Conservation (phyloP, 2,888 invertebrate genomes). For the Drosophila multiciliata region DNA sequence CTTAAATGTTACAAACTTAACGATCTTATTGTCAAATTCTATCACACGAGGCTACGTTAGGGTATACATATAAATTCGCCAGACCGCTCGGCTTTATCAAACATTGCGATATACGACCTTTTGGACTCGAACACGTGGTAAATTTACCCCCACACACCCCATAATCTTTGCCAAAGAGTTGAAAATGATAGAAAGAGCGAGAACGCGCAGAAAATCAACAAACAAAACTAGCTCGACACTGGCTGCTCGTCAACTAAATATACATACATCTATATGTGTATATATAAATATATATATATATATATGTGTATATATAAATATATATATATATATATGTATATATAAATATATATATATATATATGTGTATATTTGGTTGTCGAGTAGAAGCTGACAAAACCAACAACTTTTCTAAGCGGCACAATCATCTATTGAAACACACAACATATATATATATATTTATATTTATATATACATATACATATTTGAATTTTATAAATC, state of each 20-base stretch:
- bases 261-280: not conserved
- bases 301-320: not conserved
- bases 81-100: constrained; percentile 22
- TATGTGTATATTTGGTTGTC: not conserved
- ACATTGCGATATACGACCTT: constrained; percentile 68
- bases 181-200: constrained; percentile 47
- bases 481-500: constrained; percentile 50
- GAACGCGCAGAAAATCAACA: constrained; percentile 26
- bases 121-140: constrained; percentile 76
- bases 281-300: too few relatives aligned
- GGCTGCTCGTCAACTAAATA: constrained; percentile 5
- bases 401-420: not conserved
- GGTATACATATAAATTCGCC: not conserved
- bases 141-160: not conserved
- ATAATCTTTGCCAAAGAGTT: constrained; percentile 4
- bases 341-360: too few relatives aligned
- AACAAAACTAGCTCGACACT: constrained; percentile 27
- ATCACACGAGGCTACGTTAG: too few relatives aligned
- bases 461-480: not conserved
- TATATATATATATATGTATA: not conserved
- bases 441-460: not conserved
- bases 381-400: constrained; percentile 3
- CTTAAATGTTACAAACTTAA: not conserved
- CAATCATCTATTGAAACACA: constrained; percentile 9
- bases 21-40: not conserved